phyloP scores from a whole-genome alignment of 2,797 vertebrate species.

The Remorina albescens region DNA sequence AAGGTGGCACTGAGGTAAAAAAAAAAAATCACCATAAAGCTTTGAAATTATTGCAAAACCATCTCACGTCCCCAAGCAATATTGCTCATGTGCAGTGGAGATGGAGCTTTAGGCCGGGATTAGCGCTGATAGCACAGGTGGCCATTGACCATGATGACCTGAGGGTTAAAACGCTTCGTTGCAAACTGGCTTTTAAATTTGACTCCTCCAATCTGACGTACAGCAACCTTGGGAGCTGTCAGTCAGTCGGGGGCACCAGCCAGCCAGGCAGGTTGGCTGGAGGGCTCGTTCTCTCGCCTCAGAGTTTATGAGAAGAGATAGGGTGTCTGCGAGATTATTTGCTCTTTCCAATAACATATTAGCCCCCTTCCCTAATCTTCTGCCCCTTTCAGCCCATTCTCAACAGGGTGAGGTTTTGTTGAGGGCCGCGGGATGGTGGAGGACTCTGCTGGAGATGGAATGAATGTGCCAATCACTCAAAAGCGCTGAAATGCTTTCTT shows the following conservation, averaged over 20 bases:
- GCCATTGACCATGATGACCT: conserved; percentile 47
- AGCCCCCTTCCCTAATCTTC: conserved; percentile 68
- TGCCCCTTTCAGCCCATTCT: conserved; percentile 58
- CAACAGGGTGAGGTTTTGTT: conserved; percentile 61
- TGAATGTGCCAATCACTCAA: conserved; percentile 69
- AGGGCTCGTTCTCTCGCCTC: conserved; percentile 43
- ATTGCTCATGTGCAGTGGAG: conserved; percentile 7
- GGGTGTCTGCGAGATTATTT: conserved; percentile 63
- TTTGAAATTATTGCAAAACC: conserved; percentile 33
- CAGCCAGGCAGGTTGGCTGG: conserved; percentile 47
- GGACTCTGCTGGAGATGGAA: conserved; percentile 51
- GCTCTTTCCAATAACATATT: conserved; percentile 65
- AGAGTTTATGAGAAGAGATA: conserved; percentile 61
- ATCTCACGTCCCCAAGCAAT: conserved; percentile 25
- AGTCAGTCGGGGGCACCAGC: conserved; percentile 42
- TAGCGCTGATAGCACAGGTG: conserved; percentile 55
- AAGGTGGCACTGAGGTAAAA: conserved; percentile 11
- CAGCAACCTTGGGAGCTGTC: conserved; percentile 68
- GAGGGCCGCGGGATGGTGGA: conserved; percentile 49
- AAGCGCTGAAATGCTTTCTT: conserved; percentile 30
- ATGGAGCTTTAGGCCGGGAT: conserved; percentile 51
- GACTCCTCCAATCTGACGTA: conserved; percentile 42
- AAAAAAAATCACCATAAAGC: conserved; percentile 20
- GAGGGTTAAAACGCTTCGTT: conserved; percentile 22
- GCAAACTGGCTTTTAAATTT: conserved; percentile 48